Evolutionary conservation across 2,797 vertebrate species (phyloP), one percentile per base, ranked within the genome.

Genomic region (Pangasius djambal): DNA sequence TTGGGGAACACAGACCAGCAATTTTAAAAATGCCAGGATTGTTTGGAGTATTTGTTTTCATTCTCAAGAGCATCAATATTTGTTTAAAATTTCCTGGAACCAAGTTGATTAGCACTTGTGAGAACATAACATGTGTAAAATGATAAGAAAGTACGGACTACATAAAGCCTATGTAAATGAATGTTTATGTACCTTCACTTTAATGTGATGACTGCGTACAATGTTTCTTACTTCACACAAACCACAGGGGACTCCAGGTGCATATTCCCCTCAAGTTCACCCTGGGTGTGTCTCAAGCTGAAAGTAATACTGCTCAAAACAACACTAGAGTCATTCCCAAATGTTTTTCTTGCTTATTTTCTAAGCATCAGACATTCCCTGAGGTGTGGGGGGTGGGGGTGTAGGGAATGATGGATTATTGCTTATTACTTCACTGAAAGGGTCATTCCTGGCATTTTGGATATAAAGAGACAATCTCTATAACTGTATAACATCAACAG

Each of bases 381-480:
- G 86, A 86, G 87, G 88, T 89, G 74, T 69, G 9, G 63, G 63
- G 67, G 75, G 67, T 88, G n/a, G 18, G 16, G 31, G 88, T 78
- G 69, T 40, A 91, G 88, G 70, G 87, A 90, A 86, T 88, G 78
- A 86, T 90, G 85, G 1, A 9, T 78, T 63, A 81, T 87, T 91
- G 88, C 83, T 52, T 87, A 92, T 92, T 89, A 91, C 83, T 92
- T 13, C 12, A 89, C 67, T 28, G 50, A 92, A 92, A 90, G 34
- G 83, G 85, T 89, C 93, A 94, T 94, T 94, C 90, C 90, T 92
- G 91, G 88, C 84, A 93, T 94, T 91, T 90, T 89, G 90, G 74
- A 90, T 84, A 89, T 50, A 89, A 87, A 86, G 63, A 88, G 85
- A 91, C 86, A 88, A 89, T 48, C 4, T 37, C 79, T 37, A 55